Conservation (phyloP, 2,888 invertebrate species). For the Mechanitis messenoides region DNA sequence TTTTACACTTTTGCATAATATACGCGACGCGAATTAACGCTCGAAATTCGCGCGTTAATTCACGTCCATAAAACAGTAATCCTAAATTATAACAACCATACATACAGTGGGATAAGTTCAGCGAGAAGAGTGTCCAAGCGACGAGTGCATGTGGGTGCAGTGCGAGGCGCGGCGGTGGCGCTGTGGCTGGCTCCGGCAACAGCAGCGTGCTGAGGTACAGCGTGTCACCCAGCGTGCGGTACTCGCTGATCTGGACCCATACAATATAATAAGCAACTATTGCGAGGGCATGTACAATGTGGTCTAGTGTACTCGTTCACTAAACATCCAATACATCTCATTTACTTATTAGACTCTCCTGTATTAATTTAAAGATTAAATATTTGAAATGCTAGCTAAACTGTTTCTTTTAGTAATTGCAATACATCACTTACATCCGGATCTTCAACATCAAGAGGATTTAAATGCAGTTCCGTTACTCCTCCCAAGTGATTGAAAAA, state of each 20-base stretch:
- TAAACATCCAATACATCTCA: too few relatives aligned
- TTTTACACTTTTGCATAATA: too few relatives aligned
- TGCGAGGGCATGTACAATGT: too few relatives aligned
- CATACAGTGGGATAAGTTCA: slow-evolving; percentile 76
- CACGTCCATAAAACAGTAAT: neutral
- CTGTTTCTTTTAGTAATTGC: neutral
- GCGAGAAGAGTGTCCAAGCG: slow-evolving; percentile 85
- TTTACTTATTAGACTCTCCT: too few relatives aligned
- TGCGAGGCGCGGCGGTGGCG: slow-evolving; percentile 60
- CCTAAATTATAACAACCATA: slow-evolving; percentile 12
- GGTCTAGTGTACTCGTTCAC: too few relatives aligned
- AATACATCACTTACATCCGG: slow-evolving; percentile 82
- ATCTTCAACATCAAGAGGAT: slow-evolving; percentile 93
- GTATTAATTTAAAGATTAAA: too few relatives aligned
- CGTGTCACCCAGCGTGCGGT: slow-evolving; percentile 93
- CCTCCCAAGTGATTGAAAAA: slow-evolving; percentile 87
- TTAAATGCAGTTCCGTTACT: slow-evolving; percentile 80
- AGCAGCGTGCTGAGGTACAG: slow-evolving; percentile 72
- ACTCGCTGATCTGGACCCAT: slow-evolving; percentile 86
- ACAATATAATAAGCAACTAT: neutral
- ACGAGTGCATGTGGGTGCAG: slow-evolving; percentile 82
- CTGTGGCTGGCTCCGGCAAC: slow-evolving; percentile 61
- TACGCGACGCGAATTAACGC: too few relatives aligned
- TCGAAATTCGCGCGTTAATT: too few relatives aligned
- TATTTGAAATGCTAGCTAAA: too few relatives aligned